These are phyloP conservation scores for Caerostris darwini DNA, from an alignment of 1,140 invertebrate species.

Conservation along the genomic window DNA sequence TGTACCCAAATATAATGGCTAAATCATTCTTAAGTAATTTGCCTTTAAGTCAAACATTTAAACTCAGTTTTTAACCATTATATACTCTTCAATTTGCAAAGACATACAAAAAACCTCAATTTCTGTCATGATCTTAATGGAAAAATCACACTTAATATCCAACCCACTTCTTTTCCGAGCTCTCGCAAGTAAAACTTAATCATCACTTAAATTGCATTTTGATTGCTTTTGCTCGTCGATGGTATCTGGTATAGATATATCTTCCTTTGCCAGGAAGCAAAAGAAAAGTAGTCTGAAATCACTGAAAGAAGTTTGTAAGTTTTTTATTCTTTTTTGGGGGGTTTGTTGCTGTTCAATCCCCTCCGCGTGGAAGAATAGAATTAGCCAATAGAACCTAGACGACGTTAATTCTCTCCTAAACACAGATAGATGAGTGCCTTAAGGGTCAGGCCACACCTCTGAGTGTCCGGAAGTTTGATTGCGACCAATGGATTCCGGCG, in stretches of 20 bases:
- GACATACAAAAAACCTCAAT: no score
- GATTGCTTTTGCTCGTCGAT: background rate
- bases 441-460: constrained; percentile 5
- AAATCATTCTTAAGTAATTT: no score
- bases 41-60: no score
- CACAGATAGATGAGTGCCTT: constrained; percentile 40
- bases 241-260: background rate
- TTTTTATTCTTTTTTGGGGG: background rate
- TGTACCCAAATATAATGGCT: no score
- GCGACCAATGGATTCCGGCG: constrained; percentile 26
- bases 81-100: no score
- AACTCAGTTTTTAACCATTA: no score
- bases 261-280: background rate
- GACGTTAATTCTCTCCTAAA: constrained; percentile 40
- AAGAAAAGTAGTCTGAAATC: background rate
- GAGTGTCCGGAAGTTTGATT: constrained; percentile 53
- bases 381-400: constrained; percentile 43
- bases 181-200: no score
- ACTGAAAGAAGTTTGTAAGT: background rate
- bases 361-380: background rate
- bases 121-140: no score
- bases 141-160: no score
- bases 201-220: no score
- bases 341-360: background rate
- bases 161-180: no score